Percentiles rank a stretch among this genome's conserved stretches.
These are phyloP conservation scores for Nymphalis polychloros DNA, from an alignment of 2,888 invertebrate species.

Conservation along the genomic window DNA sequence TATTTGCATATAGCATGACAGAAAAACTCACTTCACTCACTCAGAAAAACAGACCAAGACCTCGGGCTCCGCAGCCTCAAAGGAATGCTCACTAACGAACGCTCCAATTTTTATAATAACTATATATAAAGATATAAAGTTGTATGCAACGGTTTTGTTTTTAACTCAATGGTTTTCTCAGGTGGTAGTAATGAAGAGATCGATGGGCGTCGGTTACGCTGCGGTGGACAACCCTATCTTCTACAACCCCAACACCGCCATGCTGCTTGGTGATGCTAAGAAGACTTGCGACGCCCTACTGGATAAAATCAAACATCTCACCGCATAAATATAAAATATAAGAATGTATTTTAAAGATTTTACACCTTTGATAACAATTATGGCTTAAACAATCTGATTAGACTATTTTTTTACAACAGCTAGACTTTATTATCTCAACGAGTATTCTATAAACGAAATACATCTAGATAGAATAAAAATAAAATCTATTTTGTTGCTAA, in stretches of 20 bases:
- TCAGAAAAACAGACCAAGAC: too few species aligned
- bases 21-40: too few species aligned
- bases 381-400: not conserved
- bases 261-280: conserved; percentile 95
- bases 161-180: conserved; percentile 46
- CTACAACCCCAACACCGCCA: conserved; percentile 92
- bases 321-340: conserved; percentile 45
- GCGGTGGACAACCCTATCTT: conserved; percentile 96
- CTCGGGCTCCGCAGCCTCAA: too few species aligned
- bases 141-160: too few species aligned
- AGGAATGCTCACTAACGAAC: too few species aligned
- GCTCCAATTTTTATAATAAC: too few species aligned
- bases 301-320: conserved; percentile 81
- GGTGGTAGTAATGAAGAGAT: conserved; percentile 95
- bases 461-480: not conserved
- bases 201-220: conserved; percentile 93
- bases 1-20: too few species aligned
- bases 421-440: not conserved
- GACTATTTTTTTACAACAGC: not conserved
- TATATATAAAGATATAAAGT: too few species aligned
- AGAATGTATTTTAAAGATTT: not conserved
- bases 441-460: not conserved
- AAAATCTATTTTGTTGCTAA: not conserved
- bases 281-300: conserved; percentile 93
- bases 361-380: not conserved